Evolutionary conservation across 2,113 vertebrate species (phyloP), one percentile per base, ranked within the genome.

Genomic region (Percopsis transmontana): DNA sequence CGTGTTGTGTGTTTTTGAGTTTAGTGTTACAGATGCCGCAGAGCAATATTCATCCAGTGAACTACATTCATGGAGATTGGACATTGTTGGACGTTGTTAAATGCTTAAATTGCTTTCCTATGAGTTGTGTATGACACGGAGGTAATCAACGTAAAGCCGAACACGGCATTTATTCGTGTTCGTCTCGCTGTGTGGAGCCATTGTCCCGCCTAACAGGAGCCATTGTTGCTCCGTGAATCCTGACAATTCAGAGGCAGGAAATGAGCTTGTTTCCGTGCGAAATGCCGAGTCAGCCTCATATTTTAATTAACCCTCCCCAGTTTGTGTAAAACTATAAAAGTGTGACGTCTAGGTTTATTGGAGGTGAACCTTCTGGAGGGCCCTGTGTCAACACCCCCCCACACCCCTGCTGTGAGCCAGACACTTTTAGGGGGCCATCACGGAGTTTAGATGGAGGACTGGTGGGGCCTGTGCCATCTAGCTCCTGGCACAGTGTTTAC

Each of bases 401-500:
- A 48, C 24, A 10, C 13, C 53, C 52, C 51, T 20, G 0, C 56
- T 57, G 8, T 1, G 38, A 50, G 48, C 40, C 50, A 51, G 55
- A 18, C 61, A 16, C 12, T 13, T 1, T 60, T 50, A 44, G 16
- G 42, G 54, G 2, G 1, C 47, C 42, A 75, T 55, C 52, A 50
- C n/a, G 12, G 50, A 19, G n/a, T 63, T 57, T 38, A 76, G 23
- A 50, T 64, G 64, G 58, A 18, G n/a, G n/a, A 50, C n/a, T 18
- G 4, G 47, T 15, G 15, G 47, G 27, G 55, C 16, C n/a, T 60
- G 13, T 40, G n/a, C 53, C 50, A 44, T 66, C 68, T 58, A 38
- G 56, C 61, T 79, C 45, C 51, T 27, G 10, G 3, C 41, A 61
- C 38, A 42, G 42, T 70, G 71, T 72, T 76, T 76, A 74, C 70